Percentiles rank a stretch among this genome's conserved stretches.
Evolutionary conservation across 2,797 vertebrate genomes (phyloP).

Genomic region (Muscicapa striata): DNA sequence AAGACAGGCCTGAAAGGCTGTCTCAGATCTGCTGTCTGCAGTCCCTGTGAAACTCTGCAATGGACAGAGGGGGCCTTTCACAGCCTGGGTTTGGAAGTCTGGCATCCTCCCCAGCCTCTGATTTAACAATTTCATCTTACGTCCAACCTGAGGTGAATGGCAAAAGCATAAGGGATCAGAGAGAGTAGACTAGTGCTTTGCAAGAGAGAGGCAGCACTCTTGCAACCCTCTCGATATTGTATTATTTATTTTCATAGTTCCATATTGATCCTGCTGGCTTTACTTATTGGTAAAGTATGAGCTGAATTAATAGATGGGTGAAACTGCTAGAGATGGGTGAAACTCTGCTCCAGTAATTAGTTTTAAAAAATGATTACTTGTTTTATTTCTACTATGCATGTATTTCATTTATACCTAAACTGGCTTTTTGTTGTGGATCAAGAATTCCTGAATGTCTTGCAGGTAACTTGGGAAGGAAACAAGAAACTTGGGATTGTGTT

Average conservation of each 20-base stretch:
- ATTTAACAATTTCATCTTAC: slow-evolving; percentile 28
- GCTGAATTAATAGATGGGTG: not conserved
- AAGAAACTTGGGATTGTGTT: not conserved
- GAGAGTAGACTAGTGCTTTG: not conserved
- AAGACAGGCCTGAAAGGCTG: slow-evolving; percentile 17
- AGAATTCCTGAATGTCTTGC: not conserved
- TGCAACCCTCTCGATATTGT: not conserved
- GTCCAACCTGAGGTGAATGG: slow-evolving; percentile 6
- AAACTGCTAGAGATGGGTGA: not conserved
- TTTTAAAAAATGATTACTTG: not conserved
- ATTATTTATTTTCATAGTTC: not conserved
- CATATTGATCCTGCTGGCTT: not conserved
- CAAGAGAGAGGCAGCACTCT: not conserved
- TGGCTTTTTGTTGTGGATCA: not conserved
- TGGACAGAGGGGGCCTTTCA: slow-evolving; percentile 55
- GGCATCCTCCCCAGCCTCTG: slow-evolving; percentile 25
- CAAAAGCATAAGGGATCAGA: not conserved
- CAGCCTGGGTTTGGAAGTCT: not conserved
- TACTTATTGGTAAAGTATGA: not conserved
- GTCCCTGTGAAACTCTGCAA: not conserved
- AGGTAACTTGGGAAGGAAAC: not conserved
- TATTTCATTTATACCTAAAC: not conserved
- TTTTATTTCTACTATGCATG: not conserved
- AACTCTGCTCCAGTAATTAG: not conserved
- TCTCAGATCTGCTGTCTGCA: slow-evolving; percentile 28